A percentile compares a stretch with the other conserved stretches of the same genome.
Conservation (phyloP, 2,888 invertebrate genomes). For the Polydrusus cervinus region DNA sequence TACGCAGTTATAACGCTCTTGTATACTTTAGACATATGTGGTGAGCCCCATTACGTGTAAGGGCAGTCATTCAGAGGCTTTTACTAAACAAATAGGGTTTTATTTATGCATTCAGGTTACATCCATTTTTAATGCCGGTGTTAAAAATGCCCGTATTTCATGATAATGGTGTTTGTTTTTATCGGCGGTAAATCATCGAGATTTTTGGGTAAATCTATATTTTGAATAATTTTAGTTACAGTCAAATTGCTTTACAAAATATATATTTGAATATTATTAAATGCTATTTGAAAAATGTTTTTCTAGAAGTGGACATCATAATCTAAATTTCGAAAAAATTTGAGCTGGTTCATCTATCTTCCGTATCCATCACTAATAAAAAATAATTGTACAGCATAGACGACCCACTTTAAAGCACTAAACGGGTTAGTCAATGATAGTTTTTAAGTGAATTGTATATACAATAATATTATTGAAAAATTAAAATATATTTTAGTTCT, state of each 20-base stretch:
- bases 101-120: slow-evolving; percentile 17
- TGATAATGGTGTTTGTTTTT: not conserved
- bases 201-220: not conserved
- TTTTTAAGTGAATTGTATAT: too few species aligned
- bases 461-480: too few species aligned
- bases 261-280: too few species aligned
- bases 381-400: too few species aligned
- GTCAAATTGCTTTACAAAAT: not conserved
- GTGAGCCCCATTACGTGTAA: slow-evolving; percentile 63
- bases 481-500: too few species aligned
- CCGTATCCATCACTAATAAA: too few species aligned
- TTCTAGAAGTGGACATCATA: too few species aligned
- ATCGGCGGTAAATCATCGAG: not conserved
- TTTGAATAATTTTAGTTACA: not conserved
- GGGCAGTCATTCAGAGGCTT: slow-evolving; percentile 53
- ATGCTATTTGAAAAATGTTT: too few species aligned
- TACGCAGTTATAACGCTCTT: slow-evolving; percentile 57
- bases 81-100: slow-evolving; percentile 41
- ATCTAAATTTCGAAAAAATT: too few species aligned
- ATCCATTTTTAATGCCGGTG: slow-evolving; percentile 28
- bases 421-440: too few species aligned
- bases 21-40: slow-evolving; percentile 67
- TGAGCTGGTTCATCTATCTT: too few species aligned
- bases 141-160: slow-evolving; percentile 4
- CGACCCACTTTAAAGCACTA: too few species aligned